A percentile compares a stretch with the other conserved stretches of the same genome.
Evolutionary conservation across 2,113 vertebrate species (phyloP).

Genomic region (Glaucomys volans): DNA sequence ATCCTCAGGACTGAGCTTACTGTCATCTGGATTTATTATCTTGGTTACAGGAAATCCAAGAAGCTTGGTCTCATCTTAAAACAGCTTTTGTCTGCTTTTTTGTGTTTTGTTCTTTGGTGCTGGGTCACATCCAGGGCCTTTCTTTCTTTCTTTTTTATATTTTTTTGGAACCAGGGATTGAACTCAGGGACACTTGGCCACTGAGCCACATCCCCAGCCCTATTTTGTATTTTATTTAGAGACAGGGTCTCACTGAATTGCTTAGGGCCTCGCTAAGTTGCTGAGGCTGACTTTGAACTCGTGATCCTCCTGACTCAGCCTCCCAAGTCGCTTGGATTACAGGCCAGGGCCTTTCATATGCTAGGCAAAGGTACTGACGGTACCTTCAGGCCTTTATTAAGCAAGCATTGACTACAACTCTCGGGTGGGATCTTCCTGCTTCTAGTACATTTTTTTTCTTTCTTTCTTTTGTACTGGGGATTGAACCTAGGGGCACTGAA

Average conservation of each 20-base stretch:
- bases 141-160: no score
- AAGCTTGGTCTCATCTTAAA: no score
- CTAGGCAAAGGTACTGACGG: not conserved
- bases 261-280: no score
- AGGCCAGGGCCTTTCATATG: not conserved
- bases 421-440: not conserved
- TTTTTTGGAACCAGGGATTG: no score
- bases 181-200: no score
- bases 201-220: no score
- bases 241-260: no score
- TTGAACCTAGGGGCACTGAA: not conserved
- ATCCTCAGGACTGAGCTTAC: fast-evolving
- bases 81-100: not conserved
- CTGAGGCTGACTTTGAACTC: no score
- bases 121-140: not conserved
- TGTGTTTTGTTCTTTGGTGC: not conserved
- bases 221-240: no score
- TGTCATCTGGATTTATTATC: no score
- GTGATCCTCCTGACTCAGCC: no score
- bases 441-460: not conserved
- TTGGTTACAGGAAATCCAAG: not conserved
- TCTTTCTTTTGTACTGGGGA: not conserved
- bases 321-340: no score
- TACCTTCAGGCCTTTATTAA: not conserved
- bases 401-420: not conserved